Conservation (phyloP, 2,888 invertebrate genomes). For the Chloromyia formosa region DNA sequence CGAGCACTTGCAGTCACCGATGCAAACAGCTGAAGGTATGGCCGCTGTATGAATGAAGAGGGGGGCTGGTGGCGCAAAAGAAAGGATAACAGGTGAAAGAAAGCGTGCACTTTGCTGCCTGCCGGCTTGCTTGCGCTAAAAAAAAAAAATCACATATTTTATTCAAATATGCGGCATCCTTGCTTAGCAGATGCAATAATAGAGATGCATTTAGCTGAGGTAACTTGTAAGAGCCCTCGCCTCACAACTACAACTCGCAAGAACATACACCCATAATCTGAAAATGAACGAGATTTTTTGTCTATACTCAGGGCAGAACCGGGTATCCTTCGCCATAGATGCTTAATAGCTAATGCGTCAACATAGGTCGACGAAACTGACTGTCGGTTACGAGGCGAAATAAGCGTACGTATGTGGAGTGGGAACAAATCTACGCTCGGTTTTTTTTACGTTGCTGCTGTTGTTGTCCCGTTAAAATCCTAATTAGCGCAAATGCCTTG, state of each 20-base stretch:
- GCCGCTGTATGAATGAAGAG: neutral
- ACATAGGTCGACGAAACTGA: too few relatives aligned
- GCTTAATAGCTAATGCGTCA: too few relatives aligned
- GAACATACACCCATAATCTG: neutral
- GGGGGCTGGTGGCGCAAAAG: conserved; percentile 2
- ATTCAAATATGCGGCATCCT: conserved; percentile 39
- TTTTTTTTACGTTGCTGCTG: too few relatives aligned
- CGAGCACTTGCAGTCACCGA: too few relatives aligned
- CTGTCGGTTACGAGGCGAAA: too few relatives aligned
- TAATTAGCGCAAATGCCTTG: conserved; percentile 50
- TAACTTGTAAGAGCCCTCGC: conserved; percentile 30
- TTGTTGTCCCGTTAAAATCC: conserved; percentile 6
- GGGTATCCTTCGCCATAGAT: too few relatives aligned
- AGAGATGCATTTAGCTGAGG: conserved; percentile 43
- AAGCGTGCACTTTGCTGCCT: conserved; percentile 32
- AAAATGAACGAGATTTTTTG: neutral
- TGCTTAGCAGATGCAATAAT: conserved; percentile 23
- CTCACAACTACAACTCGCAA: neutral
- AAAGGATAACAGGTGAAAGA: conserved; percentile 33
- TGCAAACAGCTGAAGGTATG: too few relatives aligned
- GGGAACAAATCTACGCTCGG: too few relatives aligned
- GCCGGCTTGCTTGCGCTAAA: too few relatives aligned
- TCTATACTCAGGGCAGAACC: too few relatives aligned
- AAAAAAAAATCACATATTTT: conserved; percentile 14
- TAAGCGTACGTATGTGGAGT: too few relatives aligned